Percentiles rank a stretch among this genome's conserved stretches.
Conservation (phyloP, 2,888 invertebrate species). For the Sycophila texana region DNA sequence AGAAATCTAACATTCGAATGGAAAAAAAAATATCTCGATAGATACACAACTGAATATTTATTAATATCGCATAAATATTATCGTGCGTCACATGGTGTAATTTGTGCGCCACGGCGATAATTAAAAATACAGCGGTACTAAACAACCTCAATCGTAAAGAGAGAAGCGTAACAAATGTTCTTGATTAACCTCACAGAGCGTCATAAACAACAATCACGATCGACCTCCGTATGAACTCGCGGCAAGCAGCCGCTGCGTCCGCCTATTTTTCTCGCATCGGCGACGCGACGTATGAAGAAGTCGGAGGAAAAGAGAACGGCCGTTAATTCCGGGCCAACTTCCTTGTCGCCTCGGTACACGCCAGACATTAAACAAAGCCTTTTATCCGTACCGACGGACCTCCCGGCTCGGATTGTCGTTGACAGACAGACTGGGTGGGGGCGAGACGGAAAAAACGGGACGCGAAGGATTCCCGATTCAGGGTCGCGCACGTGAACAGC, state of each 20-base stretch:
- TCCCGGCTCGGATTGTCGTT: not conserved
- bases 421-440: not conserved
- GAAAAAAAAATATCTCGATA: not conserved
- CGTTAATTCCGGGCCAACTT: slow-evolving; percentile 4
- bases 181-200: not conserved
- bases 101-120: not conserved
- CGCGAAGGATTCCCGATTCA: slow-evolving; percentile 32
- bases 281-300: too few species aligned
- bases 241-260: not conserved
- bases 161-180: not conserved
- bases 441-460: not conserved
- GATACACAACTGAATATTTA: not conserved
- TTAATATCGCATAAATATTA: too few species aligned
- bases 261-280: not conserved
- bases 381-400: not conserved
- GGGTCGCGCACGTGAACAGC: not conserved
- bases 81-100: too few species aligned
- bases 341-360: not conserved
- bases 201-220: slow-evolving; percentile 4
- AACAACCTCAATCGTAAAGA: not conserved
- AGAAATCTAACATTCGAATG: not conserved
- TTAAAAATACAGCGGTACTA: slow-evolving; percentile 12
- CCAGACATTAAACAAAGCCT: slow-evolving; percentile 23
- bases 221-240: slow-evolving; percentile 15
- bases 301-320: not conserved